phyloP scores from a whole-genome alignment of 2,888 invertebrate species.

The Resseliella maxima region DNA sequence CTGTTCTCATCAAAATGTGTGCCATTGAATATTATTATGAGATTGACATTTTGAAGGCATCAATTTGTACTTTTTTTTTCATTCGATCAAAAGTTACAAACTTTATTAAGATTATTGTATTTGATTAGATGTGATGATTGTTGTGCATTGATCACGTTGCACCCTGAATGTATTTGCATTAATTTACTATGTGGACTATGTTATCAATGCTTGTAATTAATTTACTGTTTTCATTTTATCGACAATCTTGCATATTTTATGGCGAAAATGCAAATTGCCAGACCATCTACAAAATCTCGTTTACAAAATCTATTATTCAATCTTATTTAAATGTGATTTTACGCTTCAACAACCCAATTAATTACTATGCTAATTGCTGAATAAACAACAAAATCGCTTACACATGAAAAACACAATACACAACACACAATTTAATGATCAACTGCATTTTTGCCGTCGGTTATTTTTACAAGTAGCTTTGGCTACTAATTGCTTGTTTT shows the following conservation, averaged over 20 bases:
- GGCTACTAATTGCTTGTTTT: slow-evolving; percentile 22
- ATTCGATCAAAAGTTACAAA: not conserved
- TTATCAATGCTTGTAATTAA: slow-evolving; percentile 37
- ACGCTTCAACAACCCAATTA: slow-evolving; percentile 52
- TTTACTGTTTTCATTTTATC: slow-evolving; percentile 38
- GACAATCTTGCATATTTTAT: slow-evolving; percentile 21
- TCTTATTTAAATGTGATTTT: slow-evolving; percentile 36
- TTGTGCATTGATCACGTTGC: not conserved
- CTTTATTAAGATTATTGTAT: slow-evolving; percentile 17
- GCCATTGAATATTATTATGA: not conserved
- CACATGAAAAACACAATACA: not conserved
- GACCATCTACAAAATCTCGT: not conserved
- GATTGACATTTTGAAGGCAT: not conserved
- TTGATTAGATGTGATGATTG: not conserved
- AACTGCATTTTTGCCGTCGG: not conserved
- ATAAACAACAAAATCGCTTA: slow-evolving; percentile 34
- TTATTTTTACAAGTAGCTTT: not conserved
- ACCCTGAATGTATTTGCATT: not conserved
- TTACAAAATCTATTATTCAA: slow-evolving; percentile 44
- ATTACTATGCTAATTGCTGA: slow-evolving; percentile 49
- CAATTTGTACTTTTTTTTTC: not conserved
- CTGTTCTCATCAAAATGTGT: not conserved
- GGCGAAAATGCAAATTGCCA: not conserved
- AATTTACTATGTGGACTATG: not conserved
- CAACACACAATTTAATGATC: slow-evolving; percentile 9